A percentile compares a stretch with the other conserved stretches of the same genome.
Evolutionary conservation across 2,113 vertebrate species (phyloP).

Genomic region (Myxocyprinus asiaticus): DNA sequence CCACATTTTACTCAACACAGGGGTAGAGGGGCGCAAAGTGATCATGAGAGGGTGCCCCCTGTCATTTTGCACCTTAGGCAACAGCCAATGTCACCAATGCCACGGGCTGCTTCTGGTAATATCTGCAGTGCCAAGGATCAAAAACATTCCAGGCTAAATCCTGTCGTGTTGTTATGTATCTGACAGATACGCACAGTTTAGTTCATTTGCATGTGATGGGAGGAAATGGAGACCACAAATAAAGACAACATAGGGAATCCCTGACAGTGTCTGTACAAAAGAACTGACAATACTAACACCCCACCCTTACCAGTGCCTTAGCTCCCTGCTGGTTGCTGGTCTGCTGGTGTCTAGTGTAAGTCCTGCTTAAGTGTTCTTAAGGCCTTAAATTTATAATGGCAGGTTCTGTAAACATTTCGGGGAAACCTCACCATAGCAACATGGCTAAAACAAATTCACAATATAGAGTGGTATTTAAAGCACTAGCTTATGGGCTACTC

Average conservation of each 20-base stretch:
- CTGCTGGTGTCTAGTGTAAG: conserved; percentile 59
- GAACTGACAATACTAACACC: conserved; percentile 9
- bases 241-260: conserved; percentile 38
- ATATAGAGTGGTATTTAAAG: conserved; percentile 77
- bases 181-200: no score
- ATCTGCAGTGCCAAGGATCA: no score
- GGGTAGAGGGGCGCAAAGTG: no score
- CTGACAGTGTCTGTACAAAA: conserved; percentile 3
- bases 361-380: conserved; percentile 77
- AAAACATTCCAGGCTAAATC: no score
- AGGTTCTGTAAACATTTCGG: conserved; percentile 78
- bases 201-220: not conserved
- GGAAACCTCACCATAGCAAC: conserved; percentile 79
- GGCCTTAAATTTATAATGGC: conserved; percentile 80
- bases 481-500: conserved; percentile 56
- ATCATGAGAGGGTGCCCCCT: no score
- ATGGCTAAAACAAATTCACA: conserved; percentile 81
- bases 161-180: no score
- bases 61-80: no score
- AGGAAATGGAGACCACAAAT: not conserved
- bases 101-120: no score
- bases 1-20: no score
- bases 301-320: conserved; percentile 50
- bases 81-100: no score
- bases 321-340: conserved; percentile 40